Evolutionary conservation across 2,888 invertebrate species (phyloP).

Genomic region (Callimorpha dominula): DNA sequence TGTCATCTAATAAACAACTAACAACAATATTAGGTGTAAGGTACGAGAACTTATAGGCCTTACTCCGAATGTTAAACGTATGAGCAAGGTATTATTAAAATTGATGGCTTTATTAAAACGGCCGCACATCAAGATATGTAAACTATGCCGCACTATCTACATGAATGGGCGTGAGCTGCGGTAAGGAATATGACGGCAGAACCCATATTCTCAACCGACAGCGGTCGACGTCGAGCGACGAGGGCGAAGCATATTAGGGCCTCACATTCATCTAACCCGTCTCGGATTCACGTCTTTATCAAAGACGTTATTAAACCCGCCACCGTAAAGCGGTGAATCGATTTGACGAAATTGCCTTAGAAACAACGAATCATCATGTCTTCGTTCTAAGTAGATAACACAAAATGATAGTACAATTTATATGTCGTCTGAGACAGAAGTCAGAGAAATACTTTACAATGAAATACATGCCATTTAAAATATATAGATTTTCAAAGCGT

Average conservation of each 20-base stretch:
- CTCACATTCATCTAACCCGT: conserved; percentile 72
- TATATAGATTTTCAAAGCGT: conserved; percentile 57
- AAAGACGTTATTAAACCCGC: conserved; percentile 79
- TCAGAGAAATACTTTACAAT: conserved; percentile 36
- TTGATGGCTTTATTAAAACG: conserved; percentile 75
- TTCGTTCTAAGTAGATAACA: conserved; percentile 20
- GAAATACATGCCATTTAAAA: conserved; percentile 38
- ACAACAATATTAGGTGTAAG: conserved; percentile 28
- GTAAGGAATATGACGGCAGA: conserved; percentile 72
- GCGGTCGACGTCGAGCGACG: conserved; percentile 73
- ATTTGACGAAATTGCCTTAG: conserved; percentile 67
- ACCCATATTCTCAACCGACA: conserved; percentile 75
- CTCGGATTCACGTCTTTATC: conserved; percentile 77
- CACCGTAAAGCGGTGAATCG: conserved; percentile 68
- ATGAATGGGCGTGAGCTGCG: conserved; percentile 72
- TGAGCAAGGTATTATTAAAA: conserved; percentile 71
- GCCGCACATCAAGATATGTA: conserved; percentile 74
- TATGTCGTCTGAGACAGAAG: conserved; percentile 27
- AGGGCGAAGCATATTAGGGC: conserved; percentile 73
- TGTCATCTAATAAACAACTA: conserved; percentile 31
- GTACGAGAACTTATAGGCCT: conserved; percentile 56
- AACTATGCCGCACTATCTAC: conserved; percentile 76
- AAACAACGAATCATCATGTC: conserved; percentile 39
- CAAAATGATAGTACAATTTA: conserved; percentile 31
- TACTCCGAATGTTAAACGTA: conserved; percentile 56